A percentile compares a stretch with the other conserved stretches of the same genome.
These are phyloP conservation scores for Volucella inanis DNA, from an alignment of 2,888 invertebrate genomes.

Conservation along the genomic window DNA sequence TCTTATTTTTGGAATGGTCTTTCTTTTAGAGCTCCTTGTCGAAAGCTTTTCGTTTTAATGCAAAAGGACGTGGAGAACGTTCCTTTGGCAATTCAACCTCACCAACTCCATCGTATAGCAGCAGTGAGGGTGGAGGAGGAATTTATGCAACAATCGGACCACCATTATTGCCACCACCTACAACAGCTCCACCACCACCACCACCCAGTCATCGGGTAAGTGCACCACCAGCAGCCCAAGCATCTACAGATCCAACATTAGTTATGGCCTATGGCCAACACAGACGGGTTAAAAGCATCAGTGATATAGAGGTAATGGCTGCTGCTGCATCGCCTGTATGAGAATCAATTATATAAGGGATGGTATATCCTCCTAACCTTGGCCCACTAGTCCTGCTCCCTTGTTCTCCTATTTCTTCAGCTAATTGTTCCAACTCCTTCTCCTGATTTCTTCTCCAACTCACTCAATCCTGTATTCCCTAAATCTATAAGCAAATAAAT, in stretches of 20 bases:
- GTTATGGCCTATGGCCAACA: slow-evolving; percentile 81
- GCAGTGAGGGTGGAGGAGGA: slow-evolving; percentile 82
- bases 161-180: slow-evolving; percentile 80
- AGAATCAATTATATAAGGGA: slow-evolving; percentile 78
- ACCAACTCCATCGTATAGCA: slow-evolving; percentile 83
- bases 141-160: slow-evolving; percentile 83
- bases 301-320: slow-evolving; percentile 81
- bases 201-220: slow-evolving; percentile 82
- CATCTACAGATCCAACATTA: slow-evolving; percentile 77
- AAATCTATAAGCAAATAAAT: slow-evolving; percentile 36
- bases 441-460: too few relatives aligned
- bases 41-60: slow-evolving; percentile 83
- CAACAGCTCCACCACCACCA: slow-evolving; percentile 82
- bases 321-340: slow-evolving; percentile 80
- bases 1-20: not conserved
- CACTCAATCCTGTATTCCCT: not conserved
- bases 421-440: too few relatives aligned
- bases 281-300: slow-evolving; percentile 82
- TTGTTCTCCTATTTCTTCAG: too few relatives aligned
- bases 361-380: not conserved
- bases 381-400: too few relatives aligned
- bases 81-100: slow-evolving; percentile 83
- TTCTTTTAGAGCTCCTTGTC: slow-evolving; percentile 81
- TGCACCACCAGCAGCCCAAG: slow-evolving; percentile 80
- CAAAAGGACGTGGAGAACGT: slow-evolving; percentile 81